Evolutionary conservation across 2,797 vertebrate species (phyloP).

Genomic region (Cirrhinus molitorella): DNA sequence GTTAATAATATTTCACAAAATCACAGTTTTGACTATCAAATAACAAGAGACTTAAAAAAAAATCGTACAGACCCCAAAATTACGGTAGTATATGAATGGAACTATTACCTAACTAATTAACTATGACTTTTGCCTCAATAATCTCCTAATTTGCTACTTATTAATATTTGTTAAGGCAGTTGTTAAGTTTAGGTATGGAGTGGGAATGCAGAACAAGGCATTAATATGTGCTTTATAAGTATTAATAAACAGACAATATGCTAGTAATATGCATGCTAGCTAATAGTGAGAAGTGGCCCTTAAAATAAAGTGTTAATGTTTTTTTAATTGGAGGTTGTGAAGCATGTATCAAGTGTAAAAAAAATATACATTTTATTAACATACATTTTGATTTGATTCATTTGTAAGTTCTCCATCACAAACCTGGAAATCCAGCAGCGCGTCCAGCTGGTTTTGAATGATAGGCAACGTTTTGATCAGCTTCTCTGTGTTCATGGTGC

Average conservation of each 20-base stretch:
- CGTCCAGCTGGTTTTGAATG: constrained; percentile 94
- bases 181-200: too few relatives aligned
- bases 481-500: constrained; percentile 92
- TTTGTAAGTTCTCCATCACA: constrained; percentile 7
- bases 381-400: not conserved
- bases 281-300: too few relatives aligned
- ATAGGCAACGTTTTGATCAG: constrained; percentile 93
- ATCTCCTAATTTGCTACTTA: too few relatives aligned
- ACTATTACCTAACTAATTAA: too few relatives aligned
- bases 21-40: not conserved
- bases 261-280: too few relatives aligned
- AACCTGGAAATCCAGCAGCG: constrained; percentile 92
- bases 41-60: not conserved
- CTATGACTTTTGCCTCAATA: too few relatives aligned
- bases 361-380: not conserved
- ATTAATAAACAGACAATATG: too few relatives aligned
- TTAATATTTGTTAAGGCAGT: too few relatives aligned
- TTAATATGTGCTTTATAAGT: too few relatives aligned
- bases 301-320: too few relatives aligned
- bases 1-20: not conserved
- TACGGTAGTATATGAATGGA: not conserved
- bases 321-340: not conserved
- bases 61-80: not conserved
- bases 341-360: not conserved
- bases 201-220: too few relatives aligned